Conservation (phyloP, 2,888 invertebrate species). For the Colletes collaris region DNA sequence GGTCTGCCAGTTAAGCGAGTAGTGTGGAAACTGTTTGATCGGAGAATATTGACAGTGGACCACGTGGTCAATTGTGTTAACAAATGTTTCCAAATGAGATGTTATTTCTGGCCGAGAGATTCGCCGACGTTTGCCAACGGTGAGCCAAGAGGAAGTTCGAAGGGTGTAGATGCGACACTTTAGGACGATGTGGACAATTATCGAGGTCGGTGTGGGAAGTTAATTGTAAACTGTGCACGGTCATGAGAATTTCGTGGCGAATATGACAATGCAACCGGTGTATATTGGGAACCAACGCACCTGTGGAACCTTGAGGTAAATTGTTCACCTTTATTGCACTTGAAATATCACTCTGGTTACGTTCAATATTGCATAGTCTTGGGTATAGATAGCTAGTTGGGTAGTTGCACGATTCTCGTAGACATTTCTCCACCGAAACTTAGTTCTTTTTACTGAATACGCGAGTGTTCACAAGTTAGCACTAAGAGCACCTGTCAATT, state of each 20-base stretch:
- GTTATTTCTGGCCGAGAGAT: not conserved
- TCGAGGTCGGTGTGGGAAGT: not conserved
- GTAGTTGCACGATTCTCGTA: no score
- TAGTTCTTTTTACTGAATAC: no score
- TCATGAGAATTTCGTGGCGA: constrained; percentile 15
- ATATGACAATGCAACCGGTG: constrained; percentile 11
- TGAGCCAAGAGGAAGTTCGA: not conserved
- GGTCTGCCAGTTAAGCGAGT: not conserved
- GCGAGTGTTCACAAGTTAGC: no score
- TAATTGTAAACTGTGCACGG: not conserved
- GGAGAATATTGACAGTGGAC: not conserved
- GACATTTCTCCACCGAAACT: no score
- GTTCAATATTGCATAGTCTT: no score
- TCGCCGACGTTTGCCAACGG: not conserved
- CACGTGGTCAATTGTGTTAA: not conserved
- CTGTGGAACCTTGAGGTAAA: constrained; percentile 61
- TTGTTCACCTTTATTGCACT: not conserved
- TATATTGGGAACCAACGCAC: constrained; percentile 36
- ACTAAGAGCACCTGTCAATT: no score
- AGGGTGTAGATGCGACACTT: not conserved
- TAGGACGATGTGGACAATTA: not conserved
- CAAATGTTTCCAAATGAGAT: not conserved
- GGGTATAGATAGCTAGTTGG: no score
- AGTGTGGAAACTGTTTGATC: not conserved
- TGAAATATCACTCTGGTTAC: no score